Evolutionary conservation across 1,140 invertebrate species (phyloP).

Genomic region (Tetragnatha versicolor): DNA sequence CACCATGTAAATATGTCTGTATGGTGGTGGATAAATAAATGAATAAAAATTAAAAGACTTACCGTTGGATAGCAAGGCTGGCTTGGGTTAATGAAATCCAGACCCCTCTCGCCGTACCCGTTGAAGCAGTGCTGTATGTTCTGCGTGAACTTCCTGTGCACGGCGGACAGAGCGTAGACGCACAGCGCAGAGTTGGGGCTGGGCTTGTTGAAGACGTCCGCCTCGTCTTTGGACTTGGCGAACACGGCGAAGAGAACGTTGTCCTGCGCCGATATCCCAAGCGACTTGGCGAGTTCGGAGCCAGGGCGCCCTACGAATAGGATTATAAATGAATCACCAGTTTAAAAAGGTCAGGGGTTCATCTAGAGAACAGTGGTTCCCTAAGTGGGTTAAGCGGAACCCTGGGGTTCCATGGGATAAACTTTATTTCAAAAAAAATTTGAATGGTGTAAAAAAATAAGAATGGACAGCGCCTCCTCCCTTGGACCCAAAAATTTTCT

Average conservation of each 20-base stretch:
- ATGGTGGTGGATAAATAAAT: too few species aligned
- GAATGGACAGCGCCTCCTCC: too few species aligned
- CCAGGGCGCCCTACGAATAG: constrained; percentile 94
- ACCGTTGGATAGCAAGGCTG: constrained; percentile 84
- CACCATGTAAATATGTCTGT: too few species aligned
- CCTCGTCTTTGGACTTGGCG: constrained; percentile 73
- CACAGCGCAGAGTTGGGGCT: constrained; percentile 83
- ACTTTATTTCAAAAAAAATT: too few species aligned
- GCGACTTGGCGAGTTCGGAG: constrained; percentile 82
- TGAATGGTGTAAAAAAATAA: too few species aligned
- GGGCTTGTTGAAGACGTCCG: constrained; percentile 65
- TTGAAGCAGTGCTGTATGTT: constrained; percentile 97
- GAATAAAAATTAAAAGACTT: too few species aligned
- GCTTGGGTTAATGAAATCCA: constrained; percentile 89
- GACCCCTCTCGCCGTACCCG: constrained; percentile 83
- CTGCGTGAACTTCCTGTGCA: constrained; percentile 93
- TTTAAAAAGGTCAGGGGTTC: too few species aligned
- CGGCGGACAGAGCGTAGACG: constrained; percentile 91
- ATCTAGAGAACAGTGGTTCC: too few species aligned
- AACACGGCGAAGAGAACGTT: constrained; percentile 95
- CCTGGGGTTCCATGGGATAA: too few species aligned
- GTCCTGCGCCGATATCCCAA: constrained; percentile 89
- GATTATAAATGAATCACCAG: too few species aligned
- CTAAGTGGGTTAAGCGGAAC: too few species aligned
- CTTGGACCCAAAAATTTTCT: too few species aligned